Conservation (phyloP, 2,113 vertebrate genomes). For the Tenebrosternarchus preto region DNA sequence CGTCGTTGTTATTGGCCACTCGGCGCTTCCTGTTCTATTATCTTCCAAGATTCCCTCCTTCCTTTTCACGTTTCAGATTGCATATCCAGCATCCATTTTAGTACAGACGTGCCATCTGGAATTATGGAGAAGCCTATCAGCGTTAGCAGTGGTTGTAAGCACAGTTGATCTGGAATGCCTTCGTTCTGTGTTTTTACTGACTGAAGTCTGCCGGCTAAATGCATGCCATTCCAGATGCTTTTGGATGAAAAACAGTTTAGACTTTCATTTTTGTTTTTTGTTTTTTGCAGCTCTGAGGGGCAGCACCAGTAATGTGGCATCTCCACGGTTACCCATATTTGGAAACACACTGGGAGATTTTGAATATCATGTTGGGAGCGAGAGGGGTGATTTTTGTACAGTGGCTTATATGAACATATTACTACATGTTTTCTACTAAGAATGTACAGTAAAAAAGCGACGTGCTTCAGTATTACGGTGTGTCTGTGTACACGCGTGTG, state of each 20-base stretch:
- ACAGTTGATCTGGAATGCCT: slow-evolving; percentile 52
- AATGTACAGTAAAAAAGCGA: slow-evolving; percentile 69
- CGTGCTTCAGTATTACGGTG: slow-evolving; percentile 74
- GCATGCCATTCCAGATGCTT: slow-evolving; percentile 57
- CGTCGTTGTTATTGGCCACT: slow-evolving; percentile 25
- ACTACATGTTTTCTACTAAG: slow-evolving; percentile 75
- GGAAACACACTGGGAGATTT: slow-evolving; percentile 64
- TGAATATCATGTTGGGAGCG: slow-evolving; percentile 46
- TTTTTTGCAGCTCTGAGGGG: slow-evolving; percentile 48
- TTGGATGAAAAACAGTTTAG: slow-evolving; percentile 53
- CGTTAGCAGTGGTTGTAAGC: slow-evolving; percentile 52
- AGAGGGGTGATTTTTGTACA: slow-evolving; percentile 72
- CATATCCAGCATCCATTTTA: slow-evolving; percentile 29
- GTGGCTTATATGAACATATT: slow-evolving; percentile 71
- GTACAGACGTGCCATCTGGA: slow-evolving; percentile 55
- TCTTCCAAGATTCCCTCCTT: slow-evolving; percentile 13
- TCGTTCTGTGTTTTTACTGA: slow-evolving; percentile 52
- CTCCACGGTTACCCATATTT: slow-evolving; percentile 66
- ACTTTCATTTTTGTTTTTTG: slow-evolving; percentile 32
- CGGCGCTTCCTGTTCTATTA: slow-evolving; percentile 12
- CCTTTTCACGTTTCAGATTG: slow-evolving; percentile 26
- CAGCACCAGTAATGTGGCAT: slow-evolving; percentile 53
- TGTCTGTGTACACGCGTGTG: slow-evolving; percentile 64
- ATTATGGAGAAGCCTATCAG: slow-evolving; percentile 50
- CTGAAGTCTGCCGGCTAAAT: slow-evolving; percentile 54